Base-by-base conservation (phyloP, 2,113 vertebrate genomes). In the Gnathonemus longibarbis region DNA sequence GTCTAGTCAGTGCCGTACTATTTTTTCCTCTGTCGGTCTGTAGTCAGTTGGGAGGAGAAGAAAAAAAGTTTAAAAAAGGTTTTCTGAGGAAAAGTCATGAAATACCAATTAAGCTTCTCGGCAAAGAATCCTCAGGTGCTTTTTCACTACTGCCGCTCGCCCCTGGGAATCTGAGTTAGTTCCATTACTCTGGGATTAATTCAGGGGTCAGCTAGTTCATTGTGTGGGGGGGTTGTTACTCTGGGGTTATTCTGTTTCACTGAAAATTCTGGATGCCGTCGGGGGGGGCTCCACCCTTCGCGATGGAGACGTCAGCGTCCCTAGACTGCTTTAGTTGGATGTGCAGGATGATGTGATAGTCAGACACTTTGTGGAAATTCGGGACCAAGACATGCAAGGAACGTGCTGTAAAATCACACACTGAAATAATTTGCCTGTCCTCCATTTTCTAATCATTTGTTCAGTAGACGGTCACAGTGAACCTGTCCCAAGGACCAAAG, bases 111-210 rank as follows among this genome's bases (percentile, higher is more conserved):
- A 87, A 87, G 85, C 46, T 89, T 85, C 91, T 92, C 31, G 39
- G 90, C 90, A 91, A 77, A 91, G 88, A 91, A 91, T 90, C 90
- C 91, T 91, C 89, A 90, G 90, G 88, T 88, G 31, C 80, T 90
- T 92, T 91, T 84, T 90, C 89, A 90, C 85, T 11, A 90, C 52
- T 62, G 48, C 1, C 0, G 86, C 91, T 90, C 70, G 0, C 88
- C 92, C 10, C 50, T 19, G 11, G 91, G 92, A 93, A 91, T 91
- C 49, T 53, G 92, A 91, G 91, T 90, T 89, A 31, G 88, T 92
- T 94, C 92, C 91, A 80, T 89, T 93, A 90, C 91, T 94, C 92
- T 91, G 92, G 90, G 91, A 91, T 92, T 94, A 39, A 91, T 93
- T 90, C 92, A 88, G 92, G 91, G 66, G 89, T 94, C 66, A 91